Base-by-base conservation (phyloP, 2,113 vertebrate genomes). In the Heterotilapia buettikoferi region DNA sequence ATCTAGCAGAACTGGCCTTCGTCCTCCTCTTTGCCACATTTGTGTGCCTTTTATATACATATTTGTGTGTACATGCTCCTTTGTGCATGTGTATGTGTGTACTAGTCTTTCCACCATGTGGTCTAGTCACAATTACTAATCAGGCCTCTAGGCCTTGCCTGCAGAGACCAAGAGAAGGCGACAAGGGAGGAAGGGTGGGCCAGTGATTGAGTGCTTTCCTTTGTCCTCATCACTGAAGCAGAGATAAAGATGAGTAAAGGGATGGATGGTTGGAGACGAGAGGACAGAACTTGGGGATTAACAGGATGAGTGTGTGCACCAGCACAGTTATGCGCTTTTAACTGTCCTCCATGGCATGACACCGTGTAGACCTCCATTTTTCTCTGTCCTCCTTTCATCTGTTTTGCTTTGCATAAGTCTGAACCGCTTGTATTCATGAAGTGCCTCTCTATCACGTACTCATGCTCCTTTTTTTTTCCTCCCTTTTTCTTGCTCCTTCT, bases 41-140 rank as follows among this genome's bases (percentile, higher is more conserved):
- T 86, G 31, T 83, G 73, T 90, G 59, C 78, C 61, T 38, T 24
- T 40, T 40, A 53, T 54, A 16, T 85, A 68, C 43, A 66, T 76
- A 21, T 88, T 68, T 84, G 76, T 79, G 71, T 56, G 43, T 86
- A 66, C 84, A 38, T 21, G 80, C 80, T 47, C 79, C 12, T 9
- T 18, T 81, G 89, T 89, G 87, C 61, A 43, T 84, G 76, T 86
- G 84, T 91, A 71, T 88, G 26, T 92, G 86, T 66, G 87, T 95
- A 91, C 92, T 92, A 94, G 83, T 92, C 90, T 92, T 94, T 94
- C 92, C 93, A 94, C 92, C 94, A 94, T 88, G 86, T 85, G 94
- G 93, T 95, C 94, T 96, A 94, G 94, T 94, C 95, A 92, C 94
- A 94, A 93, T 96, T 94, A 86, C 92, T 95, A 96, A 95, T 96